Evolutionary conservation across 2,113 vertebrate species (phyloP), one percentile per base, ranked within the genome.

Genomic region (Pomatorhinus ruficollis): DNA sequence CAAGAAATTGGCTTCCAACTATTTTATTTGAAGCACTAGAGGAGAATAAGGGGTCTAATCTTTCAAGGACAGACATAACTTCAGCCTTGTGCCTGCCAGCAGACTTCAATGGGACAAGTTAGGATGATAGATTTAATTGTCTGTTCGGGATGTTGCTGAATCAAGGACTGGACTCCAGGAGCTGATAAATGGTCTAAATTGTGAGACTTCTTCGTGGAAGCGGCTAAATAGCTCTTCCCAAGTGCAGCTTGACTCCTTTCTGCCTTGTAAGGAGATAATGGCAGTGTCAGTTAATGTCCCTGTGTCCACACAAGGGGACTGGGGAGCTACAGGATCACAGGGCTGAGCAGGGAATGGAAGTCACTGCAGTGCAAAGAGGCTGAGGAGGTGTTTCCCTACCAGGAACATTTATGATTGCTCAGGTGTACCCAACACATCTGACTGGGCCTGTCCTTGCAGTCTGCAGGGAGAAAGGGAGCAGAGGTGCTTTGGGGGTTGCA

Each of bases 1-100:
- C 83, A 84, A 84, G 61, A 71, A 93, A 89, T 96, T 95, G 96
- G 90, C 84, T 96, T 96, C 95, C 89, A 90, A 92, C 68, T 90
- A 94, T 93, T 95, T 72, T 72, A 94, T 96, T 94, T 96, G 89
- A 81, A 87, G 87, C 74, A 31, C 84, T 96, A 59, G 78, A 94
- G 52, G 66, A 92, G 79, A 94, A 72, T 57, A 87, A 87, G 83
- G 65, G 76, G 31, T 44, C 88, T 95, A 89, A 87, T 92, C 76
- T 87, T 89, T 90, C 90, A 92, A 95, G 92, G 90, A 81, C 90
- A 61, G 78, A 69, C 50, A 78, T 83, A 96, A 91, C 93, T 96
- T 85, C 40, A 90, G 86, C 82, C 66, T 86, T n/a, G 63, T 72
- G 66, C 47, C 81, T 93, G 91, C 83, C 75, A 94, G 75, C 56